Conservation (phyloP, 2,113 vertebrate species). For the Otocyon megalotis region DNA sequence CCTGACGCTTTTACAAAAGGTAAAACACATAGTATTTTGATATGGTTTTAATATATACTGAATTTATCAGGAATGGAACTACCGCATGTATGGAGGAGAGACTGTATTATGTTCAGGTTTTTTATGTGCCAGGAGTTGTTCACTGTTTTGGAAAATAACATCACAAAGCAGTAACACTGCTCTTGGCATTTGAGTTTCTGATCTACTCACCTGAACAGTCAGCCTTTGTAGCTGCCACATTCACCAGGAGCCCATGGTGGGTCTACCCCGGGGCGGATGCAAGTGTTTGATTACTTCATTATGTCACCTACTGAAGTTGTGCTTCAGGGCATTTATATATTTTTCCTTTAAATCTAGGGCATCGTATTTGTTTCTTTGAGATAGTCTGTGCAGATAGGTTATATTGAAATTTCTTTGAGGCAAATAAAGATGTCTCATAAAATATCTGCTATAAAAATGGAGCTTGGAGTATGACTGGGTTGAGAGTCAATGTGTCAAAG, state of each 20-base stretch:
- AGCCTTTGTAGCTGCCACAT: background rate
- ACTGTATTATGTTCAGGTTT: background rate
- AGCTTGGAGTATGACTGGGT: background rate
- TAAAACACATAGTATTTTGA: background rate
- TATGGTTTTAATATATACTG: background rate
- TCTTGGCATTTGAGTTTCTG: background rate
- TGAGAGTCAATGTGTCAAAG: constrained; percentile 18
- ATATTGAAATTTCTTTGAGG: constrained; percentile 13
- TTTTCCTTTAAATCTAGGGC: background rate
- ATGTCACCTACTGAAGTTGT: background rate
- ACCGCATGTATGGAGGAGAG: background rate
- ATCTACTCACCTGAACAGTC: background rate
- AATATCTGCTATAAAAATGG: constrained; percentile 40
- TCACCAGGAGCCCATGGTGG: background rate
- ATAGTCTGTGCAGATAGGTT: constrained; percentile 12
- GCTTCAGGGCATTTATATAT: background rate
- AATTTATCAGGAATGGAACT: background rate
- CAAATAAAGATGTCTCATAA: constrained; percentile 61
- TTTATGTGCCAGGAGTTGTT: background rate
- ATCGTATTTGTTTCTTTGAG: constrained; percentile 29
- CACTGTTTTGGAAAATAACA: constrained; percentile 35
- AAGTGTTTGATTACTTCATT: constrained; percentile 5
- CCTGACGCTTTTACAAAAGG: background rate
- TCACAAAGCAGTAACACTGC: background rate
- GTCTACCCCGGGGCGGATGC: background rate